Evolutionary conservation across 2,113 vertebrate species (phyloP).

Genomic region (Leucopsar rothschildi): DNA sequence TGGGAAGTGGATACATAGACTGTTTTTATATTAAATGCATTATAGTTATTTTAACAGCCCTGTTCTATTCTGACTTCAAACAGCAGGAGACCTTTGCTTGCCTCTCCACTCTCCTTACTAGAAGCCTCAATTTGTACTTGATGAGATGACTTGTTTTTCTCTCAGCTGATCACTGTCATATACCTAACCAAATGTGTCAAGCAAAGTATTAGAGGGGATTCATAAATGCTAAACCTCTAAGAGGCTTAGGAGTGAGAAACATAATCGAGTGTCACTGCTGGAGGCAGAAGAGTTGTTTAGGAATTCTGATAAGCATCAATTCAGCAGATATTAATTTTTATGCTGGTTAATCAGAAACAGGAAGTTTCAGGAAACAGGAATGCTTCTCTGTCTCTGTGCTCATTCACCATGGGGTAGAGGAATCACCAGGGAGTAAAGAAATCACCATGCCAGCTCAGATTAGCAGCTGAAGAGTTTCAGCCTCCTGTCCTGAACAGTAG

Average conservation of each 20-base stretch:
- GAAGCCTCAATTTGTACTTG: neutral
- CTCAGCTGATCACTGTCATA: slow-evolving; percentile 24
- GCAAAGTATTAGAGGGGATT: slow-evolving; percentile 27
- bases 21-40: neutral
- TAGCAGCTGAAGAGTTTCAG: neutral
- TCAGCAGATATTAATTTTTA: slow-evolving; percentile 13
- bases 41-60: neutral
- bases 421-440: neutral
- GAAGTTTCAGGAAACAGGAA: neutral
- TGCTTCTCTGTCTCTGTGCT: neutral
- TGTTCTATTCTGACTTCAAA: neutral
- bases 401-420: neutral
- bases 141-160: slow-evolving; percentile 33
- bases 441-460: neutral
- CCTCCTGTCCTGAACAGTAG: neutral
- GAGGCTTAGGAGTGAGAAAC: slow-evolving; percentile 46
- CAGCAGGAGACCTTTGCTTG: neutral
- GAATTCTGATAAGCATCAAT: slow-evolving; percentile 33
- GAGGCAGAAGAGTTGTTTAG: slow-evolving; percentile 37
- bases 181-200: slow-evolving; percentile 42
- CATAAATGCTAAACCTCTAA: slow-evolving; percentile 54
- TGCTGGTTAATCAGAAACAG: slow-evolving; percentile 1
- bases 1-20: neutral
- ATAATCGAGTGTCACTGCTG: slow-evolving; percentile 26
- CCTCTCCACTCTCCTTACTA: neutral